These are phyloP conservation scores for Ischnura elegans DNA, from an alignment of 2,888 invertebrate species.

Conservation along the genomic window DNA sequence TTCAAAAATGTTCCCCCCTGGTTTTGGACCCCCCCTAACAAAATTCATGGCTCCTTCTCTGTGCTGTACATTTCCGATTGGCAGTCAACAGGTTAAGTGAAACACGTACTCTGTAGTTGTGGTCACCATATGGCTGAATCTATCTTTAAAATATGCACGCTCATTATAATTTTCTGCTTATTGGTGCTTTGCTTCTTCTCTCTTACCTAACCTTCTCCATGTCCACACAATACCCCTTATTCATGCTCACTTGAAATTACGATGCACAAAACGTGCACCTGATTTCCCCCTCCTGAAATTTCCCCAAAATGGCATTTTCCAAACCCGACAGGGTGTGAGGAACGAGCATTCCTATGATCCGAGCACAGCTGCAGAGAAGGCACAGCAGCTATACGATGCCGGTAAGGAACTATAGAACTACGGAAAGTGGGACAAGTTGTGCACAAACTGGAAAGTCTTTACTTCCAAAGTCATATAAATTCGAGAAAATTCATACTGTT, in stretches of 20 bases:
- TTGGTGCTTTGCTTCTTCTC: constrained; percentile 52
- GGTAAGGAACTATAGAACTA: constrained; percentile 76
- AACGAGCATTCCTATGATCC: constrained; percentile 83
- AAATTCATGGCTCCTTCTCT: too few species aligned
- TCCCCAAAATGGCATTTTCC: background rate
- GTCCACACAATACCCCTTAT: background rate
- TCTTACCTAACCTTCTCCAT: constrained; percentile 30
- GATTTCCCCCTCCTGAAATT: background rate
- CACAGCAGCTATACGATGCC: constrained; percentile 85
- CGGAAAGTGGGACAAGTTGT: background rate
- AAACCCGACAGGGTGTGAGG: constrained; percentile 77
- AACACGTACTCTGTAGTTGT: too few species aligned
- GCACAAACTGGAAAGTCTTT: background rate
- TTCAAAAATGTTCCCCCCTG: too few species aligned
- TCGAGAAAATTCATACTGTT: too few species aligned
- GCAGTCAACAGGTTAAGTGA: background rate
- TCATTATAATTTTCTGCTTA: constrained; percentile 43
- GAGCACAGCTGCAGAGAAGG: constrained; percentile 85
- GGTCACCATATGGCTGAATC: background rate
- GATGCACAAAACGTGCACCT: constrained; percentile 78
- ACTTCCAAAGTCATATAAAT: background rate
- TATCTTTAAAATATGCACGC: background rate
- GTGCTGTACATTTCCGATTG: too few species aligned
- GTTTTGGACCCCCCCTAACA: too few species aligned
- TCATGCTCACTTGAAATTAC: constrained; percentile 36